Base-by-base conservation (phyloP, 2,888 invertebrate species). In the Chloroclysta siterata region DNA sequence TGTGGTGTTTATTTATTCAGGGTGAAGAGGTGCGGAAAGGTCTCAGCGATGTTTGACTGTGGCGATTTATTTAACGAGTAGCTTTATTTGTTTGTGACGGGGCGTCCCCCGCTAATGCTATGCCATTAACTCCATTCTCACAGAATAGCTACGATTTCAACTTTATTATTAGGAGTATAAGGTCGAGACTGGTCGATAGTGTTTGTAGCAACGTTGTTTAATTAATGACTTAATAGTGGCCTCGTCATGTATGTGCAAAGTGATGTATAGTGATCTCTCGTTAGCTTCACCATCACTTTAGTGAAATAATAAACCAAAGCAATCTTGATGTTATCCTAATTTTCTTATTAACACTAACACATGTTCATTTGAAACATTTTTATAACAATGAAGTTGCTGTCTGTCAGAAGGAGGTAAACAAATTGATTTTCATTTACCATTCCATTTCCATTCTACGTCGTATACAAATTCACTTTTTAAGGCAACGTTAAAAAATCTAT, bases 51-150 rank as follows among this genome's bases (percentile, higher is more conserved):
- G 87, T 87, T 87, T 85, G 85, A 84, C 82, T 84, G 83, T 74
- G 81, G 82, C 84, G 85, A 88, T 88, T 87, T 88, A 86, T 87
- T 85, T 85, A 88, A 87, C 83, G 86, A 88, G 84, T 82, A 80
- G 82, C 84, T 85, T 87, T 87, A 87, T 87, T 87, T 87, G 88
- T 86, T 85, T 85, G 82, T 75, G 78, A 79, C 81, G 76, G 78
- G 78, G 77, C 77, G 78, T 77, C 82, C 81, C 60, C 76, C 73
- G 72, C 85, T 88, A 86, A 88, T 87, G 84, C 81, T 77, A 77
- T 80, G 79, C 84, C 82, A 85, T 87, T 87, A 86, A 83, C 84
- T 84, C 77, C 77, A 75, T 79, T 75, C 74, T 74, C 71, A 71
- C 68, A 75, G 75, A 81, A 79, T 80, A 80, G 81, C 68, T 72